These are phyloP conservation scores for Stomatorhinus ivindoensis DNA, from an alignment of 2,113 vertebrate species.

Conservation along the genomic window DNA sequence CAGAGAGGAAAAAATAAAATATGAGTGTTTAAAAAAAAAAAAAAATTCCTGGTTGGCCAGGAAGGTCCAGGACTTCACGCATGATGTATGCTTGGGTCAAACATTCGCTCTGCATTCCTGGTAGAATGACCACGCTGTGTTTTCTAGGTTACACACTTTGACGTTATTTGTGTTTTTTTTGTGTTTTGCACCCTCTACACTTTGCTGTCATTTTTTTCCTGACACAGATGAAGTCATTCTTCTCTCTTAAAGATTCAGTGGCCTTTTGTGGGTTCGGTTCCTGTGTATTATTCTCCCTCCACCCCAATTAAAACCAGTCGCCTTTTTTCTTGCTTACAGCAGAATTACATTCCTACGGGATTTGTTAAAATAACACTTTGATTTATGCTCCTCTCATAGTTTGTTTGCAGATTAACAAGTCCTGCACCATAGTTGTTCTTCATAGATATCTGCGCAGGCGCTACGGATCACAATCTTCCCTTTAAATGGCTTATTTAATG, in stretches of 20 bases:
- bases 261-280: slow-evolving; percentile 37
- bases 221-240: slow-evolving; percentile 52
- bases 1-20: slow-evolving; percentile 49
- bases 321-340: slow-evolving; percentile 23
- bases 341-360: slow-evolving; percentile 25
- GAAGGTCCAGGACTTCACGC: slow-evolving; percentile 50
- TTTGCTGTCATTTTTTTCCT: slow-evolving; percentile 38
- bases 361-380: slow-evolving; percentile 28
- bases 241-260: slow-evolving; percentile 37
- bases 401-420: neutral
- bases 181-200: slow-evolving; percentile 19
- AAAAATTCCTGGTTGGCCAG: slow-evolving; percentile 44
- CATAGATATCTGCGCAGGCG: neutral
- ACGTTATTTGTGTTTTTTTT: slow-evolving; percentile 52
- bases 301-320: slow-evolving; percentile 46
- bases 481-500: neutral
- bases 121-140: slow-evolving; percentile 52
- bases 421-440: neutral
- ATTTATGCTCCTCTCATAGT: slow-evolving; percentile 15
- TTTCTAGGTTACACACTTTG: slow-evolving; percentile 52
- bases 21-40: slow-evolving; percentile 38
- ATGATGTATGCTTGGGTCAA: slow-evolving; percentile 61
- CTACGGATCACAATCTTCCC: neutral
- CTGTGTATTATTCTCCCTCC: slow-evolving; percentile 37
- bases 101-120: slow-evolving; percentile 39